Percentiles rank a stretch among this genome's conserved stretches.
Conservation (phyloP, 1,140 invertebrate genomes). For the Danaus melanippus region DNA sequence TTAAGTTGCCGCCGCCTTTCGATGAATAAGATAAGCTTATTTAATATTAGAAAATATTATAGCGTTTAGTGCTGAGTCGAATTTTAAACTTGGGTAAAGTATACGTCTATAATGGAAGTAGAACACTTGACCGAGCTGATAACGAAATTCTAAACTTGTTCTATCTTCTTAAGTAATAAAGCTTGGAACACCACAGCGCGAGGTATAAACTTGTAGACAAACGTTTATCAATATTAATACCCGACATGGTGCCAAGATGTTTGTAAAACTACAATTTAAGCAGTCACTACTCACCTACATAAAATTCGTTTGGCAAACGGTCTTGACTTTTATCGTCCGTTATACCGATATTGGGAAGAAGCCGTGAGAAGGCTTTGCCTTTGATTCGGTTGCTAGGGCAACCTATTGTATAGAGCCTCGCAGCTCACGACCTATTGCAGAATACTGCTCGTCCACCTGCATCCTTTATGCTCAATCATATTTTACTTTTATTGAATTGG, state of each 20-base stretch:
- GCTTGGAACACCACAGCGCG: too few relatives aligned
- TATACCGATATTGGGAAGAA: conserved; percentile 39
- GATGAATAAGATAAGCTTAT: neutral
- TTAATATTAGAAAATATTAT: too few relatives aligned
- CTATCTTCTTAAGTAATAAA: too few relatives aligned
- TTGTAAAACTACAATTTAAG: conserved; percentile 46
- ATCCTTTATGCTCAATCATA: conserved; percentile 25
- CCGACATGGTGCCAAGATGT: conserved; percentile 29
- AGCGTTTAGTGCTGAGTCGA: too few relatives aligned
- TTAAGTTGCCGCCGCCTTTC: conserved; percentile 8
- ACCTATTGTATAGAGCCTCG: conserved; percentile 27
- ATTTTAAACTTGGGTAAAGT: too few relatives aligned
- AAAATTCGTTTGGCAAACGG: conserved; percentile 40
- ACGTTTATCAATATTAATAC: conserved; percentile 22
- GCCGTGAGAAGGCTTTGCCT: conserved; percentile 26
- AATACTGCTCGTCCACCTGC: conserved; percentile 23
- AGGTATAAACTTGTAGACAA: conserved; percentile 3
- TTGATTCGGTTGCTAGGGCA: conserved; percentile 31
- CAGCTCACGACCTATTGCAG: conserved; percentile 16
- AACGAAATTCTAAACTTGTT: too few relatives aligned
- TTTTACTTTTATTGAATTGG: conserved; percentile 32
- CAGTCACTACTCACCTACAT: conserved; percentile 39
- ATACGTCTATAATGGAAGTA: too few relatives aligned
- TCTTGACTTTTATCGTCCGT: conserved; percentile 46
- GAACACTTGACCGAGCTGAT: too few relatives aligned